Evolutionary conservation across 2,113 vertebrate species (phyloP), one percentile per base, ranked within the genome.

Genomic region (Opisthocomus hoazin): DNA sequence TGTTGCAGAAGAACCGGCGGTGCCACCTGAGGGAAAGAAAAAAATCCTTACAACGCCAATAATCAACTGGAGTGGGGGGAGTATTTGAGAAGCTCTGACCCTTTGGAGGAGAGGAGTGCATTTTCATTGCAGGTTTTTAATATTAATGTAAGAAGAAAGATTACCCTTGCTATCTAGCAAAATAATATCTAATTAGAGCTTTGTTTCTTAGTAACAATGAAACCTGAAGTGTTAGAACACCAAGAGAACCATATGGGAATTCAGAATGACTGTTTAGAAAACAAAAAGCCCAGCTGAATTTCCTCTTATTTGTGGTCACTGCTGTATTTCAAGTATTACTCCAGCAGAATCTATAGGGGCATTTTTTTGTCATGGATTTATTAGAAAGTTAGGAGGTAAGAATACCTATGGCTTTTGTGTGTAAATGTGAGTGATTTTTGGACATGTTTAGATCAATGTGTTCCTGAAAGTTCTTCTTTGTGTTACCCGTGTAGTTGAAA

Each of bases 161-260:
- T 91, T 93, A 23, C 45, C 19, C 48, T 87, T 93, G 60, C 15
- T 82, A 54, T 53, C n/a, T 69, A 73, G 80, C 26, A 87, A 94
- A 95, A 34, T 75, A 91, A 51, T 63, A 75, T 51, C 58, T 95
- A 94, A 94, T 95, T 76, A 90, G 34, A 68, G 77, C 22, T 70
- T 54, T 84, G 36, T 30, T 82, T 93, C 77, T 83, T 87, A 93
- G 68, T 78, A 77, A 82, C 0, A 3, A 57, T 80, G 70, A 16
- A 90, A 90, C 34, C 66, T 84, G 41, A 89, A 70, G 32, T 50
- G 32, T 87, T 78, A 57, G 51, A 66, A 73, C 73, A 58, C 63
- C 2, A 54, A 30, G 57, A 87, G 32, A 89, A 19, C 26, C 51
- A 73, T 74, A 37, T 58, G 57, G 57, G 78, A 27, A 76, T 70